Evolutionary conservation across 2,113 vertebrate genomes (phyloP).

Genomic region (Astur gentilis): DNA sequence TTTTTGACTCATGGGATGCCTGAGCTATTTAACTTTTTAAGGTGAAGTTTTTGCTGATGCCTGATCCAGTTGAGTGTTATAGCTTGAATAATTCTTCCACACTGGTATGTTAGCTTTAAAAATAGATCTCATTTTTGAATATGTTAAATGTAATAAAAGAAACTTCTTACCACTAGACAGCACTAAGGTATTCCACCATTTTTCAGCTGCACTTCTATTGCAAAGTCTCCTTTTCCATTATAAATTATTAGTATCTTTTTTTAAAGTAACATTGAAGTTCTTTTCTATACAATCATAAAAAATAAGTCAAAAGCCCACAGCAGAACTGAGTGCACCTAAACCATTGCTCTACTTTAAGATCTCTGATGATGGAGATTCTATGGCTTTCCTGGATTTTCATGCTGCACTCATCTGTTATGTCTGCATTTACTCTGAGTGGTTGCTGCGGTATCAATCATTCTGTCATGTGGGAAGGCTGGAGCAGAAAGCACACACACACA

Average conservation of each 20-base stretch:
- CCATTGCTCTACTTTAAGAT: background rate
- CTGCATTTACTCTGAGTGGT: conserved; percentile 19
- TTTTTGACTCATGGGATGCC: background rate
- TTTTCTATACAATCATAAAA: background rate
- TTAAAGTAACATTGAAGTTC: background rate
- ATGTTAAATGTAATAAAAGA: background rate
- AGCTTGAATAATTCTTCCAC: background rate
- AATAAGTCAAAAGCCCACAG: background rate
- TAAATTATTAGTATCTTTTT: background rate
- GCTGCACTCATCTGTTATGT: background rate
- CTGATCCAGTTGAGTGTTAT: background rate
- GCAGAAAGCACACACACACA: background rate
- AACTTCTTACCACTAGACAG: background rate
- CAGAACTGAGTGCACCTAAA: background rate
- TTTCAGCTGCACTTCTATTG: background rate
- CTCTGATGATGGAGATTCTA: background rate
- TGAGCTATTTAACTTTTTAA: background rate
- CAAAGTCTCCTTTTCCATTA: background rate
- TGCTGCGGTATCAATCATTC: conserved; percentile 30
- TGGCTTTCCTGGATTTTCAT: background rate
- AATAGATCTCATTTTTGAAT: background rate
- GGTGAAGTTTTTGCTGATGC: background rate
- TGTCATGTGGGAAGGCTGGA: background rate
- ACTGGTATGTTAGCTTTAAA: background rate
- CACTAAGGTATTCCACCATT: background rate